A percentile compares a stretch with the other conserved stretches of the same genome.
These are phyloP conservation scores for Drosophila koepferae DNA, from an alignment of 2,888 invertebrate genomes.

Conservation along the genomic window DNA sequence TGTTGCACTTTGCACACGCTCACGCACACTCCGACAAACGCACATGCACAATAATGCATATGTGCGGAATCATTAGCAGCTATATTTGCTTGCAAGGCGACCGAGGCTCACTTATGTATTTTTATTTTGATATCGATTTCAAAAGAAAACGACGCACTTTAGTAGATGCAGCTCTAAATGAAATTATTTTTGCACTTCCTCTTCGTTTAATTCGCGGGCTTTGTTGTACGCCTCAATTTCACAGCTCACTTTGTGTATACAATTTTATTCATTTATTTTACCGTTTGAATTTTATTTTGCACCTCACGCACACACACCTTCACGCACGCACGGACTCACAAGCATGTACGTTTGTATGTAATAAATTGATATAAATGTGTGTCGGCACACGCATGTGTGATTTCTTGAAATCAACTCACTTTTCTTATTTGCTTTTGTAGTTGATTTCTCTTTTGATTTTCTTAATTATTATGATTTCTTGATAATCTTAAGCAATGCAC, in stretches of 20 bases:
- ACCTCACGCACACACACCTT: conserved; percentile 44
- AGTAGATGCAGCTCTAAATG: conserved; percentile 53
- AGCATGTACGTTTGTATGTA: conserved; percentile 23
- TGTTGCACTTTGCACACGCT: conserved; percentile 57
- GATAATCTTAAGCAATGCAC: conserved; percentile 17
- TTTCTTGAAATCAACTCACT: conserved; percentile 60
- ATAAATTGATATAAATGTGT: conserved; percentile 36
- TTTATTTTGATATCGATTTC: conserved; percentile 79
- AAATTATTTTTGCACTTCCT: conserved; percentile 35
- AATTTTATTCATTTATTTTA: conserved; percentile 64
- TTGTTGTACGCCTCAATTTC: conserved; percentile 76
- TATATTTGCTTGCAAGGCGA: conserved; percentile 40
- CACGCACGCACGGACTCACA: conserved; percentile 26
- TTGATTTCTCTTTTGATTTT: conserved; percentile 11
- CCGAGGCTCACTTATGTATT: conserved; percentile 63
- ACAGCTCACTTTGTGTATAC: conserved; percentile 55
- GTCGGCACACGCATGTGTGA: conserved; percentile 58
- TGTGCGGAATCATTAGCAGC: conserved; percentile 15
- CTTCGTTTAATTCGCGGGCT: conserved; percentile 63
- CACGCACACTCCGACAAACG: conserved; percentile 14
- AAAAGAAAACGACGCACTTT: conserved; percentile 81
- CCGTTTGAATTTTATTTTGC: conserved; percentile 67
- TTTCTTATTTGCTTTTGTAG: conserved; percentile 10
- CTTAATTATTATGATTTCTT: conserved; percentile 20
- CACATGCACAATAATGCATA: conserved; percentile 23